A percentile compares a stretch with the other conserved stretches of the same genome.
Evolutionary conservation across 2,888 invertebrate species (phyloP).

Genomic region (Ennomos erosarius): DNA sequence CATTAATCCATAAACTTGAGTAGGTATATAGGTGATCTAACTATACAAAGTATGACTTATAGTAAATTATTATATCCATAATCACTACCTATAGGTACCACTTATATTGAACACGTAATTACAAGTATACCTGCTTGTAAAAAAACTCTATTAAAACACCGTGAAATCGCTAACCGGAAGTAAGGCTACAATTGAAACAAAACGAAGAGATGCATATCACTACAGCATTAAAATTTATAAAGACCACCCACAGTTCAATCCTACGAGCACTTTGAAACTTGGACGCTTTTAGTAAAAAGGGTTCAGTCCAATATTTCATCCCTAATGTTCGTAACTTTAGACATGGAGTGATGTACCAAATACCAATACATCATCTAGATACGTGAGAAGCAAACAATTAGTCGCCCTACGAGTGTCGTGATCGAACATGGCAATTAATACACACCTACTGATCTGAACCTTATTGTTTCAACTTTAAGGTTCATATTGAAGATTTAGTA

Average conservation of each 20-base stretch:
- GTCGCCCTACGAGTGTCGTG: conserved; percentile 44
- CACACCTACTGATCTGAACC: conserved; percentile 7
- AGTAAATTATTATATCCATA: too few relatives aligned
- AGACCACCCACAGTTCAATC: conserved; percentile 41
- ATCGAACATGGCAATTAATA: conserved; percentile 21
- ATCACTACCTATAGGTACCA: too few relatives aligned
- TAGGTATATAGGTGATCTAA: too few relatives aligned
- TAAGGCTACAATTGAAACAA: conserved; percentile 39
- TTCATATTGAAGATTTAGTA: conserved; percentile 15
- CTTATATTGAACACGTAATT: too few relatives aligned
- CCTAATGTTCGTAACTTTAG: conserved; percentile 45
- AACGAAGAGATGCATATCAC: conserved; percentile 40
- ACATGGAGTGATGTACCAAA: conserved; percentile 62
- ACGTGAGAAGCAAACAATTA: conserved; percentile 62
- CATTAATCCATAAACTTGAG: too few relatives aligned
- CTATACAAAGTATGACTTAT: too few relatives aligned
- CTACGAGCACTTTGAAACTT: conserved; percentile 9
- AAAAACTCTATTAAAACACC: conserved; percentile 19
- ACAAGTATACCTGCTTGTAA: too few relatives aligned
- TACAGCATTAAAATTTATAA: conserved; percentile 27
- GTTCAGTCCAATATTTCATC: conserved; percentile 44
- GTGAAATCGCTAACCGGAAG: conserved; percentile 39
- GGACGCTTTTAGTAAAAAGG: conserved; percentile 35
- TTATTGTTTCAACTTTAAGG: conserved; percentile 7
- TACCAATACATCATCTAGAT: conserved; percentile 64